phyloP scores from a whole-genome alignment of 2,888 invertebrate species.

The Tetranychus truncatus region DNA sequence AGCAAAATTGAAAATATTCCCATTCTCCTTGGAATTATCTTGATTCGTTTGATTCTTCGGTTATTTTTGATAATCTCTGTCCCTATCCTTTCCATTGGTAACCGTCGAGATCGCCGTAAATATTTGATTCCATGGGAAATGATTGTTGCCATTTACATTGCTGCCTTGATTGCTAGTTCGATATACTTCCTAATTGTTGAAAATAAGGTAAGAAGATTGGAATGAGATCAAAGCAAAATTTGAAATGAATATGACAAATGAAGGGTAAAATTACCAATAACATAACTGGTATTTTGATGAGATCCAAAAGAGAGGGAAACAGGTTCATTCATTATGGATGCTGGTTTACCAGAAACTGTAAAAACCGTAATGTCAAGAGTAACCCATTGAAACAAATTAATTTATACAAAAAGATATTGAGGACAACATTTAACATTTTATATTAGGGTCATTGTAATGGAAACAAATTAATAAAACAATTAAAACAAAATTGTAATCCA shows the following conservation, averaged over 20 bases:
- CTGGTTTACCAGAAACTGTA: background rate
- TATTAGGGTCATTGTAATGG: background rate
- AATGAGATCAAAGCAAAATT: no score
- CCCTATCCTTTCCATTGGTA: background rate
- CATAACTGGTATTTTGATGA: background rate
- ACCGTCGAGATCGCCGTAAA: background rate
- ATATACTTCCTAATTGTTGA: slow-evolving; percentile 2
- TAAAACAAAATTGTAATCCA: no score
- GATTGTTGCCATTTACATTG: background rate
- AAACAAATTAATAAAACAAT: no score
- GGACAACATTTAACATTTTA: background rate
- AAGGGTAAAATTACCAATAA: background rate
- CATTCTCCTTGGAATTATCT: background rate
- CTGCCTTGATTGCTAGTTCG: background rate
- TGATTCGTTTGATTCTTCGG: background rate
- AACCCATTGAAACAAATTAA: no score
- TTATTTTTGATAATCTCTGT: background rate
- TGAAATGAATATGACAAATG: no score
- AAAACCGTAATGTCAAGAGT: background rate
- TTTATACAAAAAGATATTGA: background rate
- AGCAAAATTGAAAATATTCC: background rate
- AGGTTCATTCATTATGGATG: background rate
- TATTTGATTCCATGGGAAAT: slow-evolving; percentile 6
- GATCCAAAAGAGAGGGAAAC: background rate
- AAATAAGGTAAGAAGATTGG: background rate